phyloP scores from a whole-genome alignment of 1,140 invertebrate species.

The Chymomyza costata region DNA sequence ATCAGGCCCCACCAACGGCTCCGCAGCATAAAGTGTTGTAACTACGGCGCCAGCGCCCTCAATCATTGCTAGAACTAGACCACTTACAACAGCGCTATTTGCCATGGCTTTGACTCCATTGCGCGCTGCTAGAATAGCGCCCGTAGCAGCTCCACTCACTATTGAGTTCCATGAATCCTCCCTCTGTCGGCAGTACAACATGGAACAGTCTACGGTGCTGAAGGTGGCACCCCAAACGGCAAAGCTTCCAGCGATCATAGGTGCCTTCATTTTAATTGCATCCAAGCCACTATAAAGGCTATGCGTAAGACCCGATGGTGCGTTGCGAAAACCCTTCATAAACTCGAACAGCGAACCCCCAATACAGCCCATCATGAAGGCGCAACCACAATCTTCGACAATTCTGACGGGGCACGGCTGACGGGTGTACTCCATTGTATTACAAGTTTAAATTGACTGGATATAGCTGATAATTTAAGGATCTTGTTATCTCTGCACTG shows the following conservation, averaged over 20 bases:
- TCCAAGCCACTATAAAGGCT: conserved; percentile 49
- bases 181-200: conserved; percentile 42
- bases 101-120: conserved; percentile 56
- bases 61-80: conserved; percentile 49
- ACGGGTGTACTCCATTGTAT: conserved; percentile 46
- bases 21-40: conserved; percentile 51
- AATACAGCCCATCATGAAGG: conserved; percentile 55
- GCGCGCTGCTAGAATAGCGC: conserved; percentile 50
- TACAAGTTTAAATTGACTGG: too few relatives aligned
- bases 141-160: conserved; percentile 49
- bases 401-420: conserved; percentile 57
- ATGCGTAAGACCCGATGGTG: conserved; percentile 39
- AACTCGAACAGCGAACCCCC: conserved; percentile 51
- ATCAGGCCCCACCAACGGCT: neutral
- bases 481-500: too few relatives aligned
- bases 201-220: conserved; percentile 50
- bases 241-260: conserved; percentile 52
- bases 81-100: conserved; percentile 53
- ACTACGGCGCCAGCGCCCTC: conserved; percentile 51
- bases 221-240: conserved; percentile 58
- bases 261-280: conserved; percentile 47
- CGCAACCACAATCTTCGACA: conserved; percentile 58
- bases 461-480: too few relatives aligned
- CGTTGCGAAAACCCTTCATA: conserved; percentile 49
- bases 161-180: conserved; percentile 62